phyloP scores from a whole-genome alignment of 1,140 invertebrate species.

The Drosophila hydei region DNA sequence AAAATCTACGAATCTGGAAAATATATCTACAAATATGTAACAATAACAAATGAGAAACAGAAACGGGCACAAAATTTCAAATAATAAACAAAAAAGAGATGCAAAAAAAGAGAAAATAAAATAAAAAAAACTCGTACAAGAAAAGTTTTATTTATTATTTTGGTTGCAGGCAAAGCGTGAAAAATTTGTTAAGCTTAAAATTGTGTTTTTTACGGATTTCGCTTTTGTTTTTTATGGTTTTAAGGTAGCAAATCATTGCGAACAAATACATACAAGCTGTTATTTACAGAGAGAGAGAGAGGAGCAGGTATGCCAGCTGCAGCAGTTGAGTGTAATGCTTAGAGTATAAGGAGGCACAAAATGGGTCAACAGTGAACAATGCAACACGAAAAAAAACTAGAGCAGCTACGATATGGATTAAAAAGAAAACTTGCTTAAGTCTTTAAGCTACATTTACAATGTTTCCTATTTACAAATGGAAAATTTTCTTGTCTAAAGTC shows the following conservation, averaged over 20 bases:
- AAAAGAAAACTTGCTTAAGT: not conserved
- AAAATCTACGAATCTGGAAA: slow-evolving; percentile 24
- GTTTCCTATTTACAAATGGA: no score
- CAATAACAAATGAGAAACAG: slow-evolving; percentile 66
- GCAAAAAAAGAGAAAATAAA: not conserved
- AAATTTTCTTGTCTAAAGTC: no score
- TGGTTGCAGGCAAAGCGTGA: slow-evolving; percentile 54
- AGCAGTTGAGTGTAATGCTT: slow-evolving; percentile 15
- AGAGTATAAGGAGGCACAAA: slow-evolving; percentile 18
- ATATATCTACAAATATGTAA: slow-evolving; percentile 72
- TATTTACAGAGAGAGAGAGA: not conserved
- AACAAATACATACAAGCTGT: slow-evolving; percentile 64
- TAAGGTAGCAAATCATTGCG: slow-evolving; percentile 52
- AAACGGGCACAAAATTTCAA: slow-evolving; percentile 66
- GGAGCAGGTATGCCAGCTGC: slow-evolving; percentile 10
- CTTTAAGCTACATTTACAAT: no score
- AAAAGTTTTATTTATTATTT: slow-evolving; percentile 65
- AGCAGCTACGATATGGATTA: not conserved
- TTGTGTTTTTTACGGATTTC: slow-evolving; percentile 18
- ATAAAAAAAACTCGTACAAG: slow-evolving; percentile 17
- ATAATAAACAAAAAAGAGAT: not conserved
- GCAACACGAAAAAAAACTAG: not conserved
- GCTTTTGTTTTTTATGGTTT: slow-evolving; percentile 19
- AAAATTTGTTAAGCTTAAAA: slow-evolving; percentile 76
- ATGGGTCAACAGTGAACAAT: slow-evolving; percentile 32